phyloP scores from a whole-genome alignment of 2,113 vertebrate species.

The Erythrocercus mccallii region DNA sequence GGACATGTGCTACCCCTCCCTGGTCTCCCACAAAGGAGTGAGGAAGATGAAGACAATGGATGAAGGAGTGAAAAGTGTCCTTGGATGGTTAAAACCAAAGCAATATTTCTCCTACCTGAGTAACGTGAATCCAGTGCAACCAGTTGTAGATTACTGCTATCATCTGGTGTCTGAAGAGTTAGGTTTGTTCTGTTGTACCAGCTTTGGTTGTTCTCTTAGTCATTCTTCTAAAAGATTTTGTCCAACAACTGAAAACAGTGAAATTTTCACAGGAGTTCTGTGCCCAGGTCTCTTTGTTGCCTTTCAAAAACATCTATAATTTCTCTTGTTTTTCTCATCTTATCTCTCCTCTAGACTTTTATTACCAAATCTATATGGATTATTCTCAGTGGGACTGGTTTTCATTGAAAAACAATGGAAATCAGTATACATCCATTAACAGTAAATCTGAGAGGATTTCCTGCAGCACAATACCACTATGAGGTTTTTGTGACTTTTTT shows the following conservation, averaged over 20 bases:
- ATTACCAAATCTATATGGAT: not conserved
- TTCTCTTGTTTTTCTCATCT: not conserved
- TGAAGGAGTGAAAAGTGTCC: not conserved
- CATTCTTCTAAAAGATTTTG: not conserved
- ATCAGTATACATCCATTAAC: not conserved
- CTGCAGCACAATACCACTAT: accelerated
- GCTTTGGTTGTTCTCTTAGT: not conserved
- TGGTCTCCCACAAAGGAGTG: not conserved
- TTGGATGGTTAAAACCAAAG: not conserved
- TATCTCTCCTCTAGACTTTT: not conserved
- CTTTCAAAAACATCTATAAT: not conserved
- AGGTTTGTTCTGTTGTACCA: not conserved
- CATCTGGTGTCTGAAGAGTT: not conserved
- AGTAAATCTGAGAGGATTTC: not conserved
- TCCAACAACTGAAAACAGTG: not conserved
- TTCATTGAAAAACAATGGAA: not conserved
- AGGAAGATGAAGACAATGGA: not conserved
- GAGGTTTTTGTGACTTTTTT: not conserved
- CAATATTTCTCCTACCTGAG: not conserved
- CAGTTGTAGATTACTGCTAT: not conserved
- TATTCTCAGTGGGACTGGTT: not conserved
- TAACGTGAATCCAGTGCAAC: not conserved
- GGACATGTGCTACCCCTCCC: not conserved
- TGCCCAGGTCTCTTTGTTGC: not conserved
- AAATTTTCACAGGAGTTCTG: not conserved